A percentile compares a stretch with the other conserved stretches of the same genome.
Conservation (phyloP, 2,113 vertebrate genomes). For the Austrofundulus limnaeus region DNA sequence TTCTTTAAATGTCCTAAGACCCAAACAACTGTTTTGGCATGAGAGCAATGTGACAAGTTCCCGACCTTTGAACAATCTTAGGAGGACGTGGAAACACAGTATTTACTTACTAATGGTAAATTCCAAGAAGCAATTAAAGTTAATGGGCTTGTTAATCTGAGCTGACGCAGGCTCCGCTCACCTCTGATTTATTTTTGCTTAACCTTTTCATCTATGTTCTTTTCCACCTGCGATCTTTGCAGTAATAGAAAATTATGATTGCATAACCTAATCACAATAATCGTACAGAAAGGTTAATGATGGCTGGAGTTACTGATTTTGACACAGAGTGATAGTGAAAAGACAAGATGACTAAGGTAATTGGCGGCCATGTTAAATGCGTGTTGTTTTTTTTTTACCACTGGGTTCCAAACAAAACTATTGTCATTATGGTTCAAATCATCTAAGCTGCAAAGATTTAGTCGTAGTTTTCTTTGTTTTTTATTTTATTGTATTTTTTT, state of each 20-base stretch:
- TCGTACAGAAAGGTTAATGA: constrained; percentile 60
- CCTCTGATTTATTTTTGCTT: constrained; percentile 66
- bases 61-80: constrained; percentile 3
- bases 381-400: neutral
- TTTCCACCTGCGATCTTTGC: constrained; percentile 49
- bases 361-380: neutral
- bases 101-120: constrained; percentile 30
- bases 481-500: no score
- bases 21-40: neutral
- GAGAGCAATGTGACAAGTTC: neutral
- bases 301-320: constrained; percentile 11
- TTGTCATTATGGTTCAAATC: neutral
- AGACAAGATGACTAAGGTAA: neutral
- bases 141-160: constrained; percentile 71
- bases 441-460: neutral
- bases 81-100: constrained; percentile 12
- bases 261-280: constrained; percentile 53
- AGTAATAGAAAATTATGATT: constrained; percentile 56
- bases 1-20: constrained; percentile 7
- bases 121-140: constrained; percentile 65
- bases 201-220: constrained; percentile 60
- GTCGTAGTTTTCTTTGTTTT: no score
- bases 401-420: constrained; percentile 4
- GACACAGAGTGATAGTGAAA: neutral
- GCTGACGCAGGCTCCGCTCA: constrained; percentile 57